Evolutionary conservation across 2,888 invertebrate genomes (phyloP).

Genomic region (Piscicola geometra): DNA sequence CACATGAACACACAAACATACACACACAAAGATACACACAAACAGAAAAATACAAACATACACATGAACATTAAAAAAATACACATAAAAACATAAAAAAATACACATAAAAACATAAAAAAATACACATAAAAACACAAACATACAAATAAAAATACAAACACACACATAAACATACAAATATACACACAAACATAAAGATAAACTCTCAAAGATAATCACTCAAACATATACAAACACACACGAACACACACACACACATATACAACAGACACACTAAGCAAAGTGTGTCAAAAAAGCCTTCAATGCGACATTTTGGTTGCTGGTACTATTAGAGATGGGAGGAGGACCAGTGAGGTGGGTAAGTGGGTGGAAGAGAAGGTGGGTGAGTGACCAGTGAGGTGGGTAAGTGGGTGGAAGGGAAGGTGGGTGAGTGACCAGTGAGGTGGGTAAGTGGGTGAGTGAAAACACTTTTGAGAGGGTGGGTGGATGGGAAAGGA

Average conservation of each 20-base stretch:
- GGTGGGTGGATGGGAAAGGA: neutral
- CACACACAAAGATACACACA: neutral
- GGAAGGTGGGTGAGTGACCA: neutral
- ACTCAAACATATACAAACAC: no score
- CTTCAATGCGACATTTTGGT: no score
- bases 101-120: neutral
- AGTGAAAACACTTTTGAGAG: neutral
- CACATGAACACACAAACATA: neutral
- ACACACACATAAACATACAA: conserved; percentile 12
- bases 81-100: neutral
- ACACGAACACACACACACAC: no score
- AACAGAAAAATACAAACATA: neutral
- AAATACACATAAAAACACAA: neutral
- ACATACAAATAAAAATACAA: conserved; percentile 10
- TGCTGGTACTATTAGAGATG: neutral
- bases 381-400: no score
- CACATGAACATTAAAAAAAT: neutral
- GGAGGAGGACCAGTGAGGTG: no score
- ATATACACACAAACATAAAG: no score
- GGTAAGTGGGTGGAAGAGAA: no score
- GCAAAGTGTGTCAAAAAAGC: no score
- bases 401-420: neutral
- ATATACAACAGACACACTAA: no score
- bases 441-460: neutral
- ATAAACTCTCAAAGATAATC: no score